phyloP scores from a whole-genome alignment of 2,797 vertebrate species.

The Propithecus perrieri region DNA sequence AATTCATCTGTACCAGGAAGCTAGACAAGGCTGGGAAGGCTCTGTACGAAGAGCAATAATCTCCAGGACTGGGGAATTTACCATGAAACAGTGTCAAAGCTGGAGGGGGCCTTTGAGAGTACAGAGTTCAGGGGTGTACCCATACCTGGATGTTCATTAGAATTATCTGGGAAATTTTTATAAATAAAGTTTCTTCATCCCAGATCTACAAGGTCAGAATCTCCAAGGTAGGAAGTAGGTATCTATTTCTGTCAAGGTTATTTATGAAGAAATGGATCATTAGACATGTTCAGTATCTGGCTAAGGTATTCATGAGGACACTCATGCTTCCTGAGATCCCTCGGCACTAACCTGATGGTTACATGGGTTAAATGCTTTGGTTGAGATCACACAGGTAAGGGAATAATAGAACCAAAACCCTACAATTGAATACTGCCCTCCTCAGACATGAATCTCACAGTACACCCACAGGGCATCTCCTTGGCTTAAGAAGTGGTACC shows the following conservation, averaged over 20 bases:
- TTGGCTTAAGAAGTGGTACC: neutral
- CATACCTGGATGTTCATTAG: neutral
- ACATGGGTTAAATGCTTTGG: neutral
- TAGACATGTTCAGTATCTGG: neutral
- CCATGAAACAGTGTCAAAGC: neutral
- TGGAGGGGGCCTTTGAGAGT: neutral
- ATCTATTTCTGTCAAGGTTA: conserved; percentile 15
- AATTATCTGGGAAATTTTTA: neutral
- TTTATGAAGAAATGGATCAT: neutral
- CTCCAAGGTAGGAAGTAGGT: neutral
- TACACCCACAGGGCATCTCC: rapidly evolving
- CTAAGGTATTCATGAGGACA: neutral
- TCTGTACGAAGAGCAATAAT: neutral
- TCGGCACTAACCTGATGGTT: neutral
- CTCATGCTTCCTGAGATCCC: neutral
- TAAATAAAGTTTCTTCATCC: neutral
- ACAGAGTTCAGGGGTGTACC: neutral
- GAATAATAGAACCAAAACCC: neutral
- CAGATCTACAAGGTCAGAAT: neutral
- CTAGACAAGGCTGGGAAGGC: neutral
- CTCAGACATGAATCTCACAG: neutral
- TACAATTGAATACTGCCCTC: neutral
- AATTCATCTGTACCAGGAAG: neutral
- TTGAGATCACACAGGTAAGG: neutral
- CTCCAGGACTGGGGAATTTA: neutral